Evolutionary conservation across 92 coral and sea anemone species (phyloP), one percentile per base, ranked within the genome.

Genomic region (Ricordea florida): DNA sequence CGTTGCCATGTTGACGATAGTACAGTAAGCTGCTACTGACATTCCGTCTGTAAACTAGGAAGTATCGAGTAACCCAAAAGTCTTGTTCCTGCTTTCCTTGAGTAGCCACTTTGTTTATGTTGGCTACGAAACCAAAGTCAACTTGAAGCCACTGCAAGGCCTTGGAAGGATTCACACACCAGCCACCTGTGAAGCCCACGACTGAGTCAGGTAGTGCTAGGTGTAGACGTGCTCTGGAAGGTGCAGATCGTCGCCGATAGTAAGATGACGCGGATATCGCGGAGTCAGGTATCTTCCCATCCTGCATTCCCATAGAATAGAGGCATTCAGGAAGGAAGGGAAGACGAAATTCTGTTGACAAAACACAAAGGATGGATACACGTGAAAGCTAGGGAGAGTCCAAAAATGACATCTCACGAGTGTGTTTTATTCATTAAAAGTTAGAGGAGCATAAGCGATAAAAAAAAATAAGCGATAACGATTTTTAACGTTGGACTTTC

Each of bases 61-160:
- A 53, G 29, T 55, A 78, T 20, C 30, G 41, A 8, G 73, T 66
- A 22, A 66, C 77, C 84, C 84, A 66, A 46, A 78, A 78, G 33
- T 78, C 84, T 10, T 49, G 30, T 55, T 78, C 84, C 38, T 65
- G 75, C 57, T 78, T 78, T 18, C 84, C 84, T 78, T 66, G 84
- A 16, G 84, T 78, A 1, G 84, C 84, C 29, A 78, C 55, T 47
- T 48, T 65, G 26, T 27, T 59, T 6, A 78, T 31, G 13, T 69
- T 65, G 1, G 32, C 57, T 22, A 62, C 59, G 27, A 20, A 20
- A 26, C 84, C 76, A 34, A 78, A 45, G 17, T 78, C 69, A 23
- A 78, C 84, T 69, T 65, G 65, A 37, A 78, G 84, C 76, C 76
- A 78, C 4, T 55, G 60, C 14, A n/a, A 36, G 1, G 41, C 3